Base-by-base conservation (phyloP, 2,113 vertebrate genomes). In the Phoenicopterus ruber region DNA sequence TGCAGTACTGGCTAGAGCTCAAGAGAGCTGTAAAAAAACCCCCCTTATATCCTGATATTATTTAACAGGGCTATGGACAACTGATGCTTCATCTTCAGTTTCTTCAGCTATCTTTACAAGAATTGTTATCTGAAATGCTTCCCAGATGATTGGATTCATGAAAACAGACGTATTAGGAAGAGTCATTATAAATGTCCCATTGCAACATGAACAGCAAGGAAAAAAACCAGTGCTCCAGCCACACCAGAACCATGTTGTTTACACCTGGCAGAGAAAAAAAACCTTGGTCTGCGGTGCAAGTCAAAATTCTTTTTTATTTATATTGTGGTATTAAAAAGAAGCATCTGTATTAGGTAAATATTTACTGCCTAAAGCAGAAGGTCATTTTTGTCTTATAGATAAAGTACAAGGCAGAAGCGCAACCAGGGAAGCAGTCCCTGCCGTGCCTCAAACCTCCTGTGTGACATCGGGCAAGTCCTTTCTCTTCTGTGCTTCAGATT, bases 381-480 rank as follows among this genome's bases (percentile, higher is more conserved):
- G 44, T 29, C 3, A 31, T 34, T 59, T 71, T 85, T 54, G 28
- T 55, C 25, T 65, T 13, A 6, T 4, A 21, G 42, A 20, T 57
- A 13, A 62, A 69, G 55, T 17, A 42, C 4, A 55, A 40, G 36
- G 49, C 52, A 38, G 36, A 74, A 65, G 16, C 18, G 46, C 55
- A 32, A 28, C 36, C 40, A 36, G 42, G 54, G 80, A 19, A 55
- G 71, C 25, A 12, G 32, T 18, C 46, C 52, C 52, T 13, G 42
- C 38, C 13, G 1, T 69, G 80, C 46, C 83, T 44, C 38, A 17
- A 6, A 25, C 62, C 49, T 17, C 55, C 79, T 5, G 6, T 6
- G 40, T 32, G 50, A 71, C 40, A 28, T 4, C 0, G 3, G 25
- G 13, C 57, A 55, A 61, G 15, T 28, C 4, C 0, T 20, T 76